Evolutionary conservation across 1,140 invertebrate species (phyloP).

Genomic region (Bombus pascuorum): DNA sequence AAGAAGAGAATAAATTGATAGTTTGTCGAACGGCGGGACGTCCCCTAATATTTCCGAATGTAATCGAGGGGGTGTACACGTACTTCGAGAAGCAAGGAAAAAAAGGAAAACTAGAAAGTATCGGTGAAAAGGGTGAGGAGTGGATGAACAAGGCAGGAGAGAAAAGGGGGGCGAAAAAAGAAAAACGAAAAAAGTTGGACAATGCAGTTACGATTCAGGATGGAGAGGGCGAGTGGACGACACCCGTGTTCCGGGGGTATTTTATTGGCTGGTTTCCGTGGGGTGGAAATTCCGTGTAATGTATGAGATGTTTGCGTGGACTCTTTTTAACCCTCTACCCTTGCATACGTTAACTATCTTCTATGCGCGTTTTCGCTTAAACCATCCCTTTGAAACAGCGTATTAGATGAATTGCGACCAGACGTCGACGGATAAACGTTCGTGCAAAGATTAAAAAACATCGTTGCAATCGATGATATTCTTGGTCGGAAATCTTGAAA

Average conservation of each 20-base stretch:
- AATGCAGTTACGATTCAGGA: constrained; percentile 73
- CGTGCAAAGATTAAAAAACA: background rate
- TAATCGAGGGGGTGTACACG: constrained; percentile 82
- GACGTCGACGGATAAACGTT: background rate
- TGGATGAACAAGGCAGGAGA: background rate
- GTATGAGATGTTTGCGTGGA: constrained; percentile 71
- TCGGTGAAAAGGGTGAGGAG: constrained; percentile 43
- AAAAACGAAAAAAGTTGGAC: constrained; percentile 76
- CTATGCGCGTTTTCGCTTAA: constrained; percentile 17
- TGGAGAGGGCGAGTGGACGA: constrained; percentile 66
- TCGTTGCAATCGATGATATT: background rate
- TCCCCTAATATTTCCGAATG: constrained; percentile 84
- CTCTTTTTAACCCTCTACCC: constrained; percentile 66
- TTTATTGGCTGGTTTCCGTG: constrained; percentile 81
- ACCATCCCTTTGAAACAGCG: background rate
- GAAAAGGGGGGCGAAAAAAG: constrained; percentile 40
- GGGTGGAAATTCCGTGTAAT: constrained; percentile 77
- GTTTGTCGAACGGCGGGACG: constrained; percentile 81
- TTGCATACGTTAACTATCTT: constrained; percentile 33
- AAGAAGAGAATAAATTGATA: constrained; percentile 81
- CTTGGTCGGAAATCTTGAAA: background rate
- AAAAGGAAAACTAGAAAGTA: constrained; percentile 43
- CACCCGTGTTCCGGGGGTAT: constrained; percentile 73
- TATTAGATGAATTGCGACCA: constrained; percentile 25
- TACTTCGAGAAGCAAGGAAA: constrained; percentile 59